Evolutionary conservation across 2,888 invertebrate genomes (phyloP).

Genomic region (Scrobipalpa costella): DNA sequence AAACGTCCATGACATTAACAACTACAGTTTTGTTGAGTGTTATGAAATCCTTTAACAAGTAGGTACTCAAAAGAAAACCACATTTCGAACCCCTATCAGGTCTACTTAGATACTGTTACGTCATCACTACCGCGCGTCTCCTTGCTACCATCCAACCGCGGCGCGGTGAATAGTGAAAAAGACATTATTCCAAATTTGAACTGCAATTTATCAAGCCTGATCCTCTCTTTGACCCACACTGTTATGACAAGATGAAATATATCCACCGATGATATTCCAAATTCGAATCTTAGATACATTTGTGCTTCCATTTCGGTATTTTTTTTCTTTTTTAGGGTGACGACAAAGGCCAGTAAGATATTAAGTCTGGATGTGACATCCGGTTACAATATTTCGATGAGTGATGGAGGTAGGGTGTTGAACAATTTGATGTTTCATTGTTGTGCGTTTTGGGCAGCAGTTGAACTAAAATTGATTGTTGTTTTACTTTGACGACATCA

Average conservation of each 20-base stretch:
- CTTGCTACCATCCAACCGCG: conserved; percentile 46
- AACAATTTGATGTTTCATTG: conserved; percentile 38
- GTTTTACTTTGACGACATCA: not conserved
- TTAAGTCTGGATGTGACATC: conserved; percentile 66
- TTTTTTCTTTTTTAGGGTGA: conserved; percentile 46
- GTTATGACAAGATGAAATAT: conserved; percentile 81
- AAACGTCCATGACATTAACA: no score
- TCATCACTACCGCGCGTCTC: conserved; percentile 59
- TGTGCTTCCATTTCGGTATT: conserved; percentile 60
- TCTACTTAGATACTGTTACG: conserved; percentile 57
- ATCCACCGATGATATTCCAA: conserved; percentile 75
- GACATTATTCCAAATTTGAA: conserved; percentile 79
- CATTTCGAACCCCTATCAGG: conserved; percentile 49
- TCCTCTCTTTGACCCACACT: conserved; percentile 75
- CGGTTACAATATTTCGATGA: conserved; percentile 67
- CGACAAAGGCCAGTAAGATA: conserved; percentile 43
- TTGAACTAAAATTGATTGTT: conserved; percentile 51
- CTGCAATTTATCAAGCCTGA: conserved; percentile 77
- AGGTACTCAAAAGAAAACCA: conserved; percentile 19
- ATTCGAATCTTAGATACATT: conserved; percentile 58
- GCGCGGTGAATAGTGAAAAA: conserved; percentile 72
- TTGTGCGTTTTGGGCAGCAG: conserved; percentile 44
- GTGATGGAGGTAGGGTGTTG: conserved; percentile 56
- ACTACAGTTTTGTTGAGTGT: no score
- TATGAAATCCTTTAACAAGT: not conserved